Evolutionary conservation across 2,888 invertebrate genomes (phyloP), one percentile per base, ranked within the genome.

Genomic region (Dione juno): DNA sequence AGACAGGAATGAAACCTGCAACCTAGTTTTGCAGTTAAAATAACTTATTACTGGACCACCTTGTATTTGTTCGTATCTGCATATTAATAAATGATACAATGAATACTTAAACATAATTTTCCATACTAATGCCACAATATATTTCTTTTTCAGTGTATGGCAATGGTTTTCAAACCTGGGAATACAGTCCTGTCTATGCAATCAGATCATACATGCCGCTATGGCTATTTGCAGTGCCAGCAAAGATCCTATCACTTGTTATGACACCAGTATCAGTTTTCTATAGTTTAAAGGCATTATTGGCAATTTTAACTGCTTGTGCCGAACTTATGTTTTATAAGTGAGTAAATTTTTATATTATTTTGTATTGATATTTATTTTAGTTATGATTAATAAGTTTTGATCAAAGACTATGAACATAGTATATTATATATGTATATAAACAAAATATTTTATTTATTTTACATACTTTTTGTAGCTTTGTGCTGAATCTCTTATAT

Each of bases 161-260:
- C 10, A 95, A 94, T 83, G 99, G 99, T 7, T 95, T 99, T 73
- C 99, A 99, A 93, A 99, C 99, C 41, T 99, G 99, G 99, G 99
- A 99, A 88, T 99, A 99, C 88, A 98, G 99, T 82, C 99, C 99
- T 0, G 93, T 95, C 73, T 99, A 96, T 88, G 99, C 98, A 0
- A 95, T 99, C 61, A 94, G 99, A 54, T 99, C 99, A 0, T 99
- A 99, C 88, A 96, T 97, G 72, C 98, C 99, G 82, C 92, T 99
- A 35, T 94, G 98, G 94, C 87, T 99, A 61, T 98, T 99, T 88
- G 97, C 97, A 5, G 94, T 97, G 9, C 99, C 99, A 5, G 97
- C 97, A 5, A 97, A 96, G 91, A 87, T 98, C 6, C 96, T 98
- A 80, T 95, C 96, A 72, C 94, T 94, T 76, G 76, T 98, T 53